Conservation (phyloP, 2,888 invertebrate species). For the Volucella zonaria region DNA sequence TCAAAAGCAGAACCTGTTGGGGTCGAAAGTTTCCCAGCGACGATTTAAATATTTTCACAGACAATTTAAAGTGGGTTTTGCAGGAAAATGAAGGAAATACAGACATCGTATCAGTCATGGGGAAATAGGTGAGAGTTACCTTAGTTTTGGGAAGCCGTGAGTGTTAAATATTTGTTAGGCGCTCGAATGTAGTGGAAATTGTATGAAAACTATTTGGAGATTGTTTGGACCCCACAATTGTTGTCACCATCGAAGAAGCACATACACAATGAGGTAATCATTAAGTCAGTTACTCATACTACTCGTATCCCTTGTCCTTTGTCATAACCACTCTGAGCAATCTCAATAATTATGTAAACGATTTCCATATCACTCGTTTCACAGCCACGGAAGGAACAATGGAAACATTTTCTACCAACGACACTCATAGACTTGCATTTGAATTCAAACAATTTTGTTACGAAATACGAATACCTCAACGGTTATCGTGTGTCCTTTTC, state of each 20-base stretch:
- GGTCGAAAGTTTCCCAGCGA: conserved; percentile 19
- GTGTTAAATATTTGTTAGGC: too few relatives aligned
- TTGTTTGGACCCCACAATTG: too few relatives aligned
- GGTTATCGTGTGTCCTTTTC: conserved; percentile 26
- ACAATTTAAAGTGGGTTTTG: conserved; percentile 16
- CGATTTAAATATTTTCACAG: conserved; percentile 22
- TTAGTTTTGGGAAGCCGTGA: too few relatives aligned
- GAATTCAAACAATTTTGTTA: conserved; percentile 16
- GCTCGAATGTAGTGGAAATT: too few relatives aligned
- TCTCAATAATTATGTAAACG: conserved; percentile 38
- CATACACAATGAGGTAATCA: too few relatives aligned
- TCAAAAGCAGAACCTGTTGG: conserved; percentile 23
- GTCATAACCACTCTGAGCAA: conserved; percentile 1
- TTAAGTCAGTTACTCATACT: too few relatives aligned
- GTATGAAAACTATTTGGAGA: too few relatives aligned
- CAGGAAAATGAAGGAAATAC: neutral
- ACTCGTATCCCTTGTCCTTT: neutral
- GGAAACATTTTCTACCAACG: neutral
- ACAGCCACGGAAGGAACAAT: neutral
- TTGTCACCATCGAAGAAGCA: too few relatives aligned
- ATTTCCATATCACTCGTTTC: conserved; percentile 22
- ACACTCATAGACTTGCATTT: conserved; percentile 15
- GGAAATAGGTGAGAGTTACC: neutral
- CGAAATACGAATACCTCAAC: neutral
- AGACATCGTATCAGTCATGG: neutral